phyloP scores from a whole-genome alignment of 2,797 vertebrate species.

The Eulemur mongoz region DNA sequence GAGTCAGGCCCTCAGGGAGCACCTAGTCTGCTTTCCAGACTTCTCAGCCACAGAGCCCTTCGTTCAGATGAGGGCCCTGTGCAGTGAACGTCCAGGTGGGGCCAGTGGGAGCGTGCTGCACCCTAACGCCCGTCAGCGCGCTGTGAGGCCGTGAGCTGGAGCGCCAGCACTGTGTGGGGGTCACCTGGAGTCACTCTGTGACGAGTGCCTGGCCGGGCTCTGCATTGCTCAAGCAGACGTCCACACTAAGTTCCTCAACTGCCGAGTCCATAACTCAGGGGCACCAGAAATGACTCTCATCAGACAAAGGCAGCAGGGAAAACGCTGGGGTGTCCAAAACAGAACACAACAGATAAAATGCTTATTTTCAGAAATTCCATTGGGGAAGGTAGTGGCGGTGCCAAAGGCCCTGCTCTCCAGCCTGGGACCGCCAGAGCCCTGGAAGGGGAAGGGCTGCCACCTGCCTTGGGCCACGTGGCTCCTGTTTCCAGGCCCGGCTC shows the following conservation, averaged over 20 bases:
- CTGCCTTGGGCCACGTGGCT: too few species aligned
- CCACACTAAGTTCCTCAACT: not conserved
- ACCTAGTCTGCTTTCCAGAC: not conserved
- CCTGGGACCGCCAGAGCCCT: not conserved
- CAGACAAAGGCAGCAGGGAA: not conserved
- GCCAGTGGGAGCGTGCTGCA: fast-evolving
- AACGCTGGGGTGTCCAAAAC: not conserved
- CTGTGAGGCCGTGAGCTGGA: not conserved
- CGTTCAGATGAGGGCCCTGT: too few species aligned
- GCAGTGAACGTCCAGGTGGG: fast-evolving
- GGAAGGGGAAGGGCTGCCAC: not conserved
- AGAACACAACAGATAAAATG: not conserved
- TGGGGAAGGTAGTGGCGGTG: not conserved
- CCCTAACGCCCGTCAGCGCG: not conserved
- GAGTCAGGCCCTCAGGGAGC: not conserved
- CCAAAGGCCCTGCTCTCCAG: not conserved
- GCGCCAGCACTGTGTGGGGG: not conserved
- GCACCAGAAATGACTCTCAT: not conserved
- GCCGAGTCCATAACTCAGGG: not conserved
- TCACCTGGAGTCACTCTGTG: not conserved
- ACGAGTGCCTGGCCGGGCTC: not conserved
- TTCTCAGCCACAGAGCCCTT: not conserved
- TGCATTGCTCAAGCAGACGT: not conserved
- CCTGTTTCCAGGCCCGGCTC: not conserved
- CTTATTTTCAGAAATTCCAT: not conserved